A percentile compares a stretch with the other conserved stretches of the same genome.
phyloP scores from a whole-genome alignment of 1,140 invertebrate genomes.

The Dryas iulia region DNA sequence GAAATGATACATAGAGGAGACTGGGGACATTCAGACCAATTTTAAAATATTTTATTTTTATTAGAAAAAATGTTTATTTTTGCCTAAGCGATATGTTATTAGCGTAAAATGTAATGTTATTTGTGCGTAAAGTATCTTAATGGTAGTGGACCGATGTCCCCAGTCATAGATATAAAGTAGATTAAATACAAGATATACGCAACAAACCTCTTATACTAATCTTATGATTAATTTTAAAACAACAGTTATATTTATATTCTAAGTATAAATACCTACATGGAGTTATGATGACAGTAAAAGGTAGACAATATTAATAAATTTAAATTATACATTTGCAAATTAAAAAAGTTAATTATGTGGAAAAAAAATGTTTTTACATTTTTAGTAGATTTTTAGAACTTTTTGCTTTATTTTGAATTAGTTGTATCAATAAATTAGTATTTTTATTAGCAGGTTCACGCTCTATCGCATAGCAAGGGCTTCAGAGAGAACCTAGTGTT shows the following conservation, averaged over 20 bases:
- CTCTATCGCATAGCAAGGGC: too few relatives aligned
- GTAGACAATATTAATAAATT: too few relatives aligned
- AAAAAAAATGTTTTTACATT: too few relatives aligned
- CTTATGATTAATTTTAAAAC: background rate
- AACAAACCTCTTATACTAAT: conserved; percentile 11
- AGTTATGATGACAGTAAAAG: too few relatives aligned
- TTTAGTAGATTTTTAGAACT: too few relatives aligned
- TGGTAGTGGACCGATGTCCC: background rate
- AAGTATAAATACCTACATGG: background rate
- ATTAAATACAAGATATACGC: background rate
- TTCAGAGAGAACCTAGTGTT: too few relatives aligned
- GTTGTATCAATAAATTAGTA: too few relatives aligned
- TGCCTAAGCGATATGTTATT: background rate
- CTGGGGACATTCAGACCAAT: background rate
- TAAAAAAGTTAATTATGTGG: too few relatives aligned
- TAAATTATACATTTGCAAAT: too few relatives aligned
- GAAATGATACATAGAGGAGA: conserved; percentile 10
- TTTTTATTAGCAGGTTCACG: too few relatives aligned
- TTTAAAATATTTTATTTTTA: background rate
- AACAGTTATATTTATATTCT: background rate
- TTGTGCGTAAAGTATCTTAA: background rate
- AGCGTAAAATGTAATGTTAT: background rate
- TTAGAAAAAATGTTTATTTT: background rate
- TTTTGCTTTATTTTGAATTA: too few relatives aligned
- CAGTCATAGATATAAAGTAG: conserved; percentile 10